Base-by-base conservation (phyloP, 2,888 invertebrate genomes). In the Hydraecia micacea region DNA sequence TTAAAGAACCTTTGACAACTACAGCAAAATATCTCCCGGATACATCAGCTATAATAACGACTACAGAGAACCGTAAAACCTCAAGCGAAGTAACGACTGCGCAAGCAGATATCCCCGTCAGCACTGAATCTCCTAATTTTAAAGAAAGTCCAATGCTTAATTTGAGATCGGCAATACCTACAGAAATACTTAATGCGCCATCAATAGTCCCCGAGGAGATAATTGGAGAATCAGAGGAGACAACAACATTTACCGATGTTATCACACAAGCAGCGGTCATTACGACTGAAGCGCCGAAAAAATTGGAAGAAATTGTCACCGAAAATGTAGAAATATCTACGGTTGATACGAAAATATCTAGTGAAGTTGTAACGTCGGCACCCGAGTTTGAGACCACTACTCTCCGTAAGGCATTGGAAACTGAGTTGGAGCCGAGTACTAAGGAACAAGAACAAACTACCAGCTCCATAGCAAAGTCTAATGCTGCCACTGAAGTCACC, bases 111-210 rank as follows among this genome's bases (percentile, higher is more conserved):
- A 42, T 79, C 18, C 58, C 80, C 2, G 76, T 84, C 3, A 92
- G 91, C 49, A 92, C 91, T 21, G 88, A 90, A 72, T 84, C 85
- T 9, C 79, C 92, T 13, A 86, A 67, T 58, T 69, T 89, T 3
- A 94, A 93, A 88, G 94, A 94, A 85, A 95, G 90, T 79, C 92
- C 95, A 0, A 94, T 94, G 91, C 86, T 95, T 13, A 95, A 96
- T 84, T 90, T 96, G 62, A 92, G 96, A 79, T 95, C 96, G 25
- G 95, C 94, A 21, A 95, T 96, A 75, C 94, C 96, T 0, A 95
- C 95, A 62, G 95, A 95, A 89, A 93, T 95, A 77, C 83, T 96
- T 5, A 93, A 92, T 76, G 86, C 91, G 2, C 92, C 95, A 13
- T 93, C 96, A 58, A 88, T 91, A 58, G 87, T 92, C n/a, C 87